Conservation (phyloP, 2,113 vertebrate species). For the Chionis minor region DNA sequence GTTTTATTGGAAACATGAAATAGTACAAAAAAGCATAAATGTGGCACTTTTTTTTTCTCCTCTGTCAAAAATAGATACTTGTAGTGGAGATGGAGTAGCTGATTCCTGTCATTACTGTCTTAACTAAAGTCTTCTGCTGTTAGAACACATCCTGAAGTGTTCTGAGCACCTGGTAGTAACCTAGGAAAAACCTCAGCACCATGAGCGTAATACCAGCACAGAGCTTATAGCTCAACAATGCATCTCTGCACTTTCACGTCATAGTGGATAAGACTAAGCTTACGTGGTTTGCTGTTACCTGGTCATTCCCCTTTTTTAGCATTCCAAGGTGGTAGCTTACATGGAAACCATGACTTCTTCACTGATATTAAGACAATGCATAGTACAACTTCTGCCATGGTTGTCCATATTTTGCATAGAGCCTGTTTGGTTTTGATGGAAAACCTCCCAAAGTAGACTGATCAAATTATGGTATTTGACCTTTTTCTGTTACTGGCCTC, state of each 20-base stretch:
- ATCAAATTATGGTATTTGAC: background rate
- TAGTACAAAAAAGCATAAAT: background rate
- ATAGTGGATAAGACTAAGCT: background rate
- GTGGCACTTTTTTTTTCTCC: background rate
- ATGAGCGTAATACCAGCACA: accelerated
- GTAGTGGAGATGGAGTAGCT: background rate
- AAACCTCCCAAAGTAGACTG: background rate
- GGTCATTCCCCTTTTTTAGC: background rate
- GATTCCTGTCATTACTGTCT: background rate
- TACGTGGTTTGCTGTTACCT: background rate
- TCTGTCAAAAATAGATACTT: background rate
- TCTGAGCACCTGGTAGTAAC: background rate
- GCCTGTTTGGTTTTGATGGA: background rate
- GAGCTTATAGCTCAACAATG: background rate
- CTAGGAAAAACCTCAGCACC: background rate
- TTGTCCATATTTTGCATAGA: background rate
- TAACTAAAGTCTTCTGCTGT: background rate
- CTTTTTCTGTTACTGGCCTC: background rate
- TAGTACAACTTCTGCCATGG: background rate
- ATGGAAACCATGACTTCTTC: background rate
- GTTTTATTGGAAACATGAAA: background rate
- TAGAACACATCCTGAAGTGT: background rate
- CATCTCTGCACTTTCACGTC: accelerated
- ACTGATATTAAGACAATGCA: background rate
- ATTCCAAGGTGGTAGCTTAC: background rate